A percentile compares a stretch with the other conserved stretches of the same genome.
phyloP scores from a whole-genome alignment of 1,140 invertebrate species.

The Tetragnatha versicolor region DNA sequence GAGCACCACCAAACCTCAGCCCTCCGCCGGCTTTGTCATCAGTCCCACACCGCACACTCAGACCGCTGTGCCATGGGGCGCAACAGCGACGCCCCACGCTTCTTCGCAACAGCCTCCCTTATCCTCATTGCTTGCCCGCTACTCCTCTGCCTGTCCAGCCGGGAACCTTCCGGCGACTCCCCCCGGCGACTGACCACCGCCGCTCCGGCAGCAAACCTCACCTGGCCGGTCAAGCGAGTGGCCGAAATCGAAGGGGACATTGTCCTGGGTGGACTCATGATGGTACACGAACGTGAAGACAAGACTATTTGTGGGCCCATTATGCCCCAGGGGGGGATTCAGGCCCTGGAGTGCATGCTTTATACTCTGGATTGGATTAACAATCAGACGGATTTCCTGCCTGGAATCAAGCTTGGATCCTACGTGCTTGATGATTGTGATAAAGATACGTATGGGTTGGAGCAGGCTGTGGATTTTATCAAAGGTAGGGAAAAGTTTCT shows the following conservation, averaged over 20 bases:
- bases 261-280: conserved; percentile 86
- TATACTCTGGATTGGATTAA: conserved; percentile 89
- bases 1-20: no score
- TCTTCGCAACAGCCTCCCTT: no score
- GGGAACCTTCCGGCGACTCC: no score
- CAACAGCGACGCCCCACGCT: no score
- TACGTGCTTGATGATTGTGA: conserved; percentile 95
- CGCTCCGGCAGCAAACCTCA: background rate
- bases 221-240: conserved; percentile 86
- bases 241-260: conserved; percentile 83
- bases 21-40: no score
- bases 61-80: no score
- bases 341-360: conserved; percentile 91
- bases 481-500: no score
- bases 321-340: conserved; percentile 90
- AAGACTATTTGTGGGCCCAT: conserved; percentile 84
- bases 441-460: conserved; percentile 93
- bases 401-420: conserved; percentile 83
- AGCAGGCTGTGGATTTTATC: conserved; percentile 96
- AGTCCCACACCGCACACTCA: no score
- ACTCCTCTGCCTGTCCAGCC: no score
- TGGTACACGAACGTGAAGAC: conserved; percentile 89
- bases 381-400: conserved; percentile 69
- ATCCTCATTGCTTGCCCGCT: no score
- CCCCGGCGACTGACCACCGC: no score